These are phyloP conservation scores for Apodemia mormo DNA, from an alignment of 2,888 invertebrate genomes.

Conservation along the genomic window DNA sequence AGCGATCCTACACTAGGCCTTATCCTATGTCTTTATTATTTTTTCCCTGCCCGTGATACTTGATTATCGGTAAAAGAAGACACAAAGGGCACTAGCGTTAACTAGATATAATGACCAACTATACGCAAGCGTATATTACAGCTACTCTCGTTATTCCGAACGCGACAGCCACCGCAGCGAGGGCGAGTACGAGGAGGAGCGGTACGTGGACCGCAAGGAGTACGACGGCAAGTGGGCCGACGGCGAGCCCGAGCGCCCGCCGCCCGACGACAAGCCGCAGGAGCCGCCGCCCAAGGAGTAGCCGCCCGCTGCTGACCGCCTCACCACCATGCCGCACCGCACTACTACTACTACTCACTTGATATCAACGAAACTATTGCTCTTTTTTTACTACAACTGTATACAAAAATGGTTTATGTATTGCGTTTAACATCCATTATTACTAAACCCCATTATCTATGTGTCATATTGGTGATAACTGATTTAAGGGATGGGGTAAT, in stretches of 20 bases:
- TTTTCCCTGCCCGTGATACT: not conserved
- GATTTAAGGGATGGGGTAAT: no score
- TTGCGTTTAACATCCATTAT: slow-evolving; percentile 14
- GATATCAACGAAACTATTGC: no score
- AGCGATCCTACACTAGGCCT: no score
- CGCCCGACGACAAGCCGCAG: slow-evolving; percentile 64
- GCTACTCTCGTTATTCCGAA: slow-evolving; percentile 73
- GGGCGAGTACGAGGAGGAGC: slow-evolving; percentile 77
- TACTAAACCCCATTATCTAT: no score
- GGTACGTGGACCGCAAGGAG: slow-evolving; percentile 83
- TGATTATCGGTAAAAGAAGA: not conserved
- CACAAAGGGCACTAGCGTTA: slow-evolving; percentile 2
- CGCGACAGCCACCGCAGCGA: slow-evolving; percentile 76
- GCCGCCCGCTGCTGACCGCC: slow-evolving; percentile 19
- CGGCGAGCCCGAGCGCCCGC: slow-evolving; percentile 72
- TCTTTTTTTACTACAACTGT: not conserved
- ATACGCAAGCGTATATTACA: slow-evolving; percentile 40
- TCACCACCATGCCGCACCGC: not conserved
- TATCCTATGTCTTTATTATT: not conserved
- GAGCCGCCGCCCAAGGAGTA: slow-evolving; percentile 65
- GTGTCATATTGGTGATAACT: no score
- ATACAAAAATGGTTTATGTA: slow-evolving; percentile 16
- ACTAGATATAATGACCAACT: slow-evolving; percentile 21
- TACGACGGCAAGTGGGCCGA: slow-evolving; percentile 86
- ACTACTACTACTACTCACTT: no score